A percentile compares a stretch with the other conserved stretches of the same genome.
phyloP scores from a whole-genome alignment of 2,113 vertebrate genomes.

The Salvelinus namaycush region DNA sequence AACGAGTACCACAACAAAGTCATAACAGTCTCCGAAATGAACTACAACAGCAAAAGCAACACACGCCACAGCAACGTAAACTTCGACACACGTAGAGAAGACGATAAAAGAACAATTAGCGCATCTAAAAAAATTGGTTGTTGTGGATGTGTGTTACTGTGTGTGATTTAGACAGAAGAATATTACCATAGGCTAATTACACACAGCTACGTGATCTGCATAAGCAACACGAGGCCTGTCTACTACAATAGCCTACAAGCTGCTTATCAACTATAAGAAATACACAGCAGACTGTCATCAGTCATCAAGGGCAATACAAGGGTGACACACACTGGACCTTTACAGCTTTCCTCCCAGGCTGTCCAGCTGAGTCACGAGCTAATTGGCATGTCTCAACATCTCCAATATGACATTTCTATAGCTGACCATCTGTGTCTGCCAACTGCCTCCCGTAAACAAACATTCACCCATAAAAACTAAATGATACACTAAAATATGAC shows the following conservation, averaged over 20 bases:
- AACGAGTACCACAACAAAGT: too few species aligned
- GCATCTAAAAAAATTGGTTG: neutral
- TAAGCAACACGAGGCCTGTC: neutral
- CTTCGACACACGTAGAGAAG: neutral
- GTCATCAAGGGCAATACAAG: neutral
- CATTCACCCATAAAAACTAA: too few species aligned
- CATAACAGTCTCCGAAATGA: neutral
- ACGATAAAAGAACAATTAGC: neutral
- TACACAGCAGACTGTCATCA: neutral
- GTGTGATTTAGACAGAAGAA: neutral
- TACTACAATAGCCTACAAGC: neutral
- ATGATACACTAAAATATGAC: neutral
- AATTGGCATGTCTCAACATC: slow-evolving; percentile 47
- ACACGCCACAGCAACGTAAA: neutral
- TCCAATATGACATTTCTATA: slow-evolving; percentile 62
- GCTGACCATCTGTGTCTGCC: slow-evolving; percentile 58
- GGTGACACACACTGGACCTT: neutral
- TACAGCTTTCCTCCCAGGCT: slow-evolving; percentile 25
- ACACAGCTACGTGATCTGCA: neutral
- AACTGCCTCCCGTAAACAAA: slow-evolving; percentile 47
- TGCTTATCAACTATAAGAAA: neutral
- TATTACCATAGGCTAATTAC: slow-evolving; percentile 6
- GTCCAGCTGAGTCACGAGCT: slow-evolving; percentile 45
- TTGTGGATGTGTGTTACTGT: neutral
- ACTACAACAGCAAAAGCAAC: neutral